Evolutionary conservation across 2,888 invertebrate genomes (phyloP), one percentile per base, ranked within the genome.

Genomic region (Erebia aethiops): DNA sequence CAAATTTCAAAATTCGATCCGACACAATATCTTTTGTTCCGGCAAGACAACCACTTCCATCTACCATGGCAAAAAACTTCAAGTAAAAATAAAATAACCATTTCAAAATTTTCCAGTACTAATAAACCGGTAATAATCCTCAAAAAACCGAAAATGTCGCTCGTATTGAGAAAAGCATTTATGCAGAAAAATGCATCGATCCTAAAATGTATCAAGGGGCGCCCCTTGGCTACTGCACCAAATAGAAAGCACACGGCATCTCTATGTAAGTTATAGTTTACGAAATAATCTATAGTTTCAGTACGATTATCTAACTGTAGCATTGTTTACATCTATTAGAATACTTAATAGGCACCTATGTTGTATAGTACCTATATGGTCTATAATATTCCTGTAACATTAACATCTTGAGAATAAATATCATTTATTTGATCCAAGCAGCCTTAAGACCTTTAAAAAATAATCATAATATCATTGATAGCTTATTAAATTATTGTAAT

Each of bases 21-120:
- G 49, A 71, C 72, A 74, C 75, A 76, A 75, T 78, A 80, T 75
- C 82, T 79, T 83, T 85, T 84, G 84, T 84, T 83, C 82, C 74
- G 74, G 72, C 78, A 79, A 78, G 63, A 80, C 83, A 82, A 49
- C 78, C 77, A 76, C 80, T 77, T 74, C 78, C 81, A 77, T 78
- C 80, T 84, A 85, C 81, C 84, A 90, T 91, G 90, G 87, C 85
- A 79, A 67, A 87, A 90, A 87, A 83, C 87, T 85, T 85, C 82
- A 87, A 89, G 87, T 89, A 78, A 86, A 26, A 77, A 82, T 67
- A 62, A 11, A 75, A 76, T 72, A 75, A 71, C 74, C 41, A 46
- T 64, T 11, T 57, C 62, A 57, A 72, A 71, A 64, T 72, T 71
- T 61, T 49, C 62, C 62, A 71, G 63, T 71, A 70, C 51, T 66